A percentile compares a stretch with the other conserved stretches of the same genome.
Evolutionary conservation across 2,113 vertebrate species (phyloP).

Genomic region (Rhagologus leucostigma): DNA sequence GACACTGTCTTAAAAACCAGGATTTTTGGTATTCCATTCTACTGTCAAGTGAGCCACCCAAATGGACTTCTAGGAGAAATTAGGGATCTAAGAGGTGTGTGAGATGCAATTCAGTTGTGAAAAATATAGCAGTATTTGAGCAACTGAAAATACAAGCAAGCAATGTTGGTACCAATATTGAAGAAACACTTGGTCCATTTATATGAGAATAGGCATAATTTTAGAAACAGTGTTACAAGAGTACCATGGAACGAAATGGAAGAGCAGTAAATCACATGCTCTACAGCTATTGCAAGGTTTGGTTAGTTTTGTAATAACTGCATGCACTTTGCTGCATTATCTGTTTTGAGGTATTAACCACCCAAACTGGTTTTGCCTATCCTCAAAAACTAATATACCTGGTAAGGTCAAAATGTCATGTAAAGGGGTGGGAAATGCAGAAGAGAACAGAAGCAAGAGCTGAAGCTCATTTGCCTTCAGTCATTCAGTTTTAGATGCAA

Average conservation of each 20-base stretch:
- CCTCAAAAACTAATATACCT: neutral
- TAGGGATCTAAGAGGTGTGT: neutral
- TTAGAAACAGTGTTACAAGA: neutral
- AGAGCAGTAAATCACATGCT: neutral
- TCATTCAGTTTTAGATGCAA: neutral
- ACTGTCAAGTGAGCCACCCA: neutral
- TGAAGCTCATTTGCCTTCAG: neutral
- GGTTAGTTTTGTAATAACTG: neutral
- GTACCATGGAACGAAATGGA: neutral
- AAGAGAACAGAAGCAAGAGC: neutral
- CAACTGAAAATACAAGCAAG: neutral
- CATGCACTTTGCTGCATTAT: neutral
- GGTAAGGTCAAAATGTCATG: neutral
- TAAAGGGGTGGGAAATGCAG: neutral
- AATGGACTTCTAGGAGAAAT: neutral
- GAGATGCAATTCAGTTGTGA: neutral
- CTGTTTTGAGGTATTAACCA: neutral
- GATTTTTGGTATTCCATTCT: neutral
- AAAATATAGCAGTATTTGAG: neutral
- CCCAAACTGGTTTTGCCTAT: neutral
- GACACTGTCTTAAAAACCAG: neutral
- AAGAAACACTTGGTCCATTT: neutral
- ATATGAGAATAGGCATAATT: fast-evolving
- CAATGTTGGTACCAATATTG: neutral
- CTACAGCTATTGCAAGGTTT: neutral